Conservation (phyloP, 1,140 invertebrate species). For the Brachionus asplanchnoidis region DNA sequence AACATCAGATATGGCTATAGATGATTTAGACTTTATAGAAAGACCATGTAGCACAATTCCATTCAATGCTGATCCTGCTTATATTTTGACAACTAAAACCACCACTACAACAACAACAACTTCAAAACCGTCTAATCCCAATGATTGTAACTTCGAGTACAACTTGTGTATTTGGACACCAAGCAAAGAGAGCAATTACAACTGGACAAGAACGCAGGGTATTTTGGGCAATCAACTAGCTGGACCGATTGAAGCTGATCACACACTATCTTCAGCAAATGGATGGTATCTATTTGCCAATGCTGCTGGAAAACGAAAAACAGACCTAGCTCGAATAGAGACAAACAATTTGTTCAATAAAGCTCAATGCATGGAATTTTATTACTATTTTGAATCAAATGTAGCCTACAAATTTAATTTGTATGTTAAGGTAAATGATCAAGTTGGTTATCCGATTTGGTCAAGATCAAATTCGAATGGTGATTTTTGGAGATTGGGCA, state of each 20-base stretch:
- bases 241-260: constrained; percentile 48
- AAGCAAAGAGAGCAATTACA: neutral
- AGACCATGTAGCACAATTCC: constrained; percentile 48
- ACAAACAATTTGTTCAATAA: neutral
- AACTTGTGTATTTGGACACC: constrained; percentile 17
- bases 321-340: constrained; percentile 2
- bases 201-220: constrained; percentile 21
- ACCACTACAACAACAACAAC: constrained; percentile 13
- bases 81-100: constrained; percentile 41
- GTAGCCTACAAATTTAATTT: constrained; percentile 18
- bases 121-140: constrained; percentile 41
- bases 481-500: constrained; percentile 49
- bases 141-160: constrained; percentile 51
- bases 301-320: neutral
- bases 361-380: constrained; percentile 35
- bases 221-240: neutral
- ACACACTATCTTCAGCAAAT: constrained; percentile 49
- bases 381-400: constrained; percentile 24
- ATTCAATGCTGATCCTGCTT: constrained; percentile 45
- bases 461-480: constrained; percentile 49
- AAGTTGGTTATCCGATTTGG: constrained; percentile 45
- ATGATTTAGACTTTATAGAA: constrained; percentile 50
- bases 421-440: constrained; percentile 14
- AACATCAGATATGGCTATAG: constrained; percentile 50
- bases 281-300: constrained; percentile 53